Evolutionary conservation across 2,888 invertebrate genomes (phyloP).

Genomic region (Beris morrisii): DNA sequence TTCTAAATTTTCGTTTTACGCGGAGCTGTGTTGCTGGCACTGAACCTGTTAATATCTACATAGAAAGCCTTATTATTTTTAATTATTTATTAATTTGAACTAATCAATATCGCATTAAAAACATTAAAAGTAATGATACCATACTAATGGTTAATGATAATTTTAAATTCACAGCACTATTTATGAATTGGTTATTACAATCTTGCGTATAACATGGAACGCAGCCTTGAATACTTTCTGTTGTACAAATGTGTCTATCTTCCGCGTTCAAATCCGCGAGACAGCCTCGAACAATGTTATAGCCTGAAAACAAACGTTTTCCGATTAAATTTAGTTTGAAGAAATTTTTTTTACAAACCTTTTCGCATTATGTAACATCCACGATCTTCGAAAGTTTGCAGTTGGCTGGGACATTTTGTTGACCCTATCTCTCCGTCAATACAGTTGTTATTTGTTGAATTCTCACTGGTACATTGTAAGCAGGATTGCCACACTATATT

Average conservation of each 20-base stretch:
- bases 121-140: too few species aligned
- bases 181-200: slow-evolving; percentile 7
- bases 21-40: too few species aligned
- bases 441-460: background rate
- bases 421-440: background rate
- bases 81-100: too few species aligned
- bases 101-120: too few species aligned
- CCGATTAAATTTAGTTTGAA: background rate
- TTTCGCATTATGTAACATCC: slow-evolving; percentile 13
- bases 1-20: too few species aligned
- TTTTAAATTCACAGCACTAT: background rate
- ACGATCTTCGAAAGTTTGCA: slow-evolving; percentile 18
- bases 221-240: background rate
- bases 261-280: slow-evolving; percentile 5
- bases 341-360: background rate
- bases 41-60: too few species aligned
- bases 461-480: slow-evolving; percentile 10
- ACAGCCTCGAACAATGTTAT: slow-evolving; percentile 20
- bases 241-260: slow-evolving; percentile 1
- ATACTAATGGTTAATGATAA: background rate
- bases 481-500: slow-evolving; percentile 17
- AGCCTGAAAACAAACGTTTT: background rate
- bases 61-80: too few species aligned
- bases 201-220: background rate
- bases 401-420: background rate